Conservation (phyloP, 2,888 invertebrate genomes). For the Agrotis puta region DNA sequence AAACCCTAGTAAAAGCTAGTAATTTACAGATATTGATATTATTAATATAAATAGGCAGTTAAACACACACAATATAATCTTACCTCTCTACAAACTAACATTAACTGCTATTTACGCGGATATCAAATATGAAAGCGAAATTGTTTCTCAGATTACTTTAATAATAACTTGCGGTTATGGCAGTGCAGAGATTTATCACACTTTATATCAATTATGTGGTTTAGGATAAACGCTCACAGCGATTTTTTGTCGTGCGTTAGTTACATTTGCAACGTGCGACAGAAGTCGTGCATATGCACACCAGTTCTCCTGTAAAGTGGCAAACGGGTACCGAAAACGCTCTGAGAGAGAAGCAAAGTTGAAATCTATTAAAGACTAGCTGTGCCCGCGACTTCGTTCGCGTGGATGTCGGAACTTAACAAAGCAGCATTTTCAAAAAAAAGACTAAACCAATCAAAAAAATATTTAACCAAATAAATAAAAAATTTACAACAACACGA, state of each 20-base stretch:
- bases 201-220: slow-evolving; percentile 32
- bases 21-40: neutral
- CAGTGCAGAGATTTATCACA: slow-evolving; percentile 32
- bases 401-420: too few species aligned
- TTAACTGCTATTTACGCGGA: slow-evolving; percentile 15
- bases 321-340: too few species aligned
- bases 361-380: too few species aligned
- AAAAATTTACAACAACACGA: too few species aligned
- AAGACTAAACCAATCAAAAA: too few species aligned
- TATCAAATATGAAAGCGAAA: slow-evolving; percentile 37
- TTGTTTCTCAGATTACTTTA: slow-evolving; percentile 32
- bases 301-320: too few species aligned
- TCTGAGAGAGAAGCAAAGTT: too few species aligned
- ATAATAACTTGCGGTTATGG: slow-evolving; percentile 33
- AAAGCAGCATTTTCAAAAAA: too few species aligned
- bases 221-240: neutral
- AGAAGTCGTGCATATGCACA: neutral
- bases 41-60: neutral
- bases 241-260: neutral
- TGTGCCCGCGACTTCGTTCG: too few species aligned
- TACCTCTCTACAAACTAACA: slow-evolving; percentile 8
- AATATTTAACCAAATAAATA: too few species aligned
- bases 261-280: neutral
- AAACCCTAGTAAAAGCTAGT: neutral
- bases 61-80: neutral